Evolutionary conservation across 2,113 vertebrate species (phyloP), one percentile per base, ranked within the genome.

Genomic region (Daubentonia madagascariensis): DNA sequence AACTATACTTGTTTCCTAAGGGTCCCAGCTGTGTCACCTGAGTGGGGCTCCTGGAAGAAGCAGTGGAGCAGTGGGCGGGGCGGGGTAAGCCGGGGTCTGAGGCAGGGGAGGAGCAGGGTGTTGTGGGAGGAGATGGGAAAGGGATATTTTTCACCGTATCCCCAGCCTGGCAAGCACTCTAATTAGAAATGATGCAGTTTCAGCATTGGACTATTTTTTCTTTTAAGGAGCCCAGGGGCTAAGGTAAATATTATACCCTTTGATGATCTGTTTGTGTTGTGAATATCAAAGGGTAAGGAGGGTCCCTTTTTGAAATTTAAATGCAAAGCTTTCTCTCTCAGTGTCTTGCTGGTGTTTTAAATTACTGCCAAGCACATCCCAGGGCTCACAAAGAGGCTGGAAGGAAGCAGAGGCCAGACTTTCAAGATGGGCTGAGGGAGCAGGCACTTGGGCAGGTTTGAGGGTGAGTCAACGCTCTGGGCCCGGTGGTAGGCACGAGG

Each of bases 281-380:
- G 73, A 85, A 92, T 92, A 91, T 97, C 94, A 97, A 97, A 96
- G 76, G 70, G 12, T 32, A 78, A 89, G 94, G 91, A 80, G 84
- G 45, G 72, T 61, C 65, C 67, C 43, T 68, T 35, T 94, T 85
- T 95, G 95, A 70, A 75, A 92, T 89, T 94, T 96, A 92, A 76
- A 88, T 76, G 70, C 72, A 61, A 81, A 75, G 13, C 63, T 75
- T 96, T 85, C 25, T 23, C 70, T 90, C 76, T 48, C 83, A 80
- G 8, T 4, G 12, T n/a, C 68, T 95, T 89, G 92, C 78, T 81
- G n/a, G 52, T 43, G 43, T 96, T 97, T 92, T 91, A 86, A 93
- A 92, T 97, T 32, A 67, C 93, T 84, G 63, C 37, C 75, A 84
- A 32, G 78, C 57, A 89, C 75, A 54, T 96, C 75, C 40, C 83